Base-by-base conservation (phyloP, 1,140 invertebrate species). In the Drosophila setifemur region DNA sequence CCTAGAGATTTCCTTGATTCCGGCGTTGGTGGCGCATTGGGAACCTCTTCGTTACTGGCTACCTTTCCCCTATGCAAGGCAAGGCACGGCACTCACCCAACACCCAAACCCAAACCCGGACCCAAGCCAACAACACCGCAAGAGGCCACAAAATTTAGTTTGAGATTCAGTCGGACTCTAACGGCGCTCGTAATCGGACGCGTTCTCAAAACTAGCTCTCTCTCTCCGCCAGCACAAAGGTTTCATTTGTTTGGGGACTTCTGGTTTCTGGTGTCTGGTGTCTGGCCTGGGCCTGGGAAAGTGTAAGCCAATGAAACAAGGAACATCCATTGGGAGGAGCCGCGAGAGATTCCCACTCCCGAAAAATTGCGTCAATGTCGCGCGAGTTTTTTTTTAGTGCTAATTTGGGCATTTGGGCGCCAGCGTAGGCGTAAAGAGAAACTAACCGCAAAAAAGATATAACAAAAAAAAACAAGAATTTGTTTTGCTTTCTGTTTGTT, bases 161-260 rank as follows among this genome's bases (percentile, higher is more conserved):
- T n/a, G n/a, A n/a, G n/a, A 28, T 44, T 54, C 73, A 81, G 76
- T 81, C 74, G 50, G 78, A 78, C 58, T 78, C 60, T 55, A 74
- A 78, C 76, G 70, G 64, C 70, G 76, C 54, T 78, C 39, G 69
- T 64, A 44, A 61, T 61, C 76, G 74, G 76, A 81, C 76, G 76
- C 70, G 76, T 74, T 64, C 61, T 7, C 8, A 45, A 44, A 55
- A 66, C 64, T 64, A 23, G 57, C 52, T 73, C 49, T 33, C 52
- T 42, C 39, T 39, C 42, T 52, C 19, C 26, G 19, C 21, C 29
- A 40, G 18, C n/a, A n/a, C n/a, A n/a, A n/a, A n/a, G n/a, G n/a
- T n/a, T n/a, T n/a, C n/a, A n/a, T n/a, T n/a, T n/a, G n/a, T n/a
- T n/a, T n/a, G n/a, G n/a, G n/a, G n/a, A n/a, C n/a, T n/a, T n/a